Base-by-base conservation (phyloP, 2,888 invertebrate genomes). In the Tetramorium bicarinatum region DNA sequence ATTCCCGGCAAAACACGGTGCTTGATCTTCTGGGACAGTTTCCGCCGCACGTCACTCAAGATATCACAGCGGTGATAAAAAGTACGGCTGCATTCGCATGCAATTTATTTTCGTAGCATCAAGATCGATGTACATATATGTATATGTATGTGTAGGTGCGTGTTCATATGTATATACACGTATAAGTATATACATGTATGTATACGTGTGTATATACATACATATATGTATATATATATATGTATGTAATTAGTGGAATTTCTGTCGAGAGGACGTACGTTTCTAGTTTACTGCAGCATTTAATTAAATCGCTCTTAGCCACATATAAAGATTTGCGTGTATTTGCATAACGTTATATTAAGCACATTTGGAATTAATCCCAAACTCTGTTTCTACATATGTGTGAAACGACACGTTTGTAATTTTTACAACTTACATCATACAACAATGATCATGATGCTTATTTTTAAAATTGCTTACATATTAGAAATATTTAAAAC, bases 11-110 rank as follows among this genome's bases (percentile, higher is more conserved):
- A 83, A 97, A 97, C 94, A 99, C 98, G 8, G 99, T 98, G 2
- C 96, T 98, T 91, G 98, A 99, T 92, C 96, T 99, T 82, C 96
- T 99, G 29, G 97, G 97, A 76, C 98, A 98, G 92, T 98, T 98
- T 95, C 97, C 98, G n/a, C 97, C 97, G 47, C 97, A 98, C 92
- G 98, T 98, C 2, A 98, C 98, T 9, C 97, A 97, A 92, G 98
- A 98, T 94, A 98, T 99, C 88, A 97, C 97, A 88, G 97, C 97
- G 90, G 97, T 98, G 89, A 97, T 99, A 91, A 97, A 97, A 96
- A 97, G 98, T 98, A 95, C 95, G 96, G 96, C 49, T 21, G 59
- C 69, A 59, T 69, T 79, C 13, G 59, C 80, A 75, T 64, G 41
- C 52, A 34, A 56, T 71, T 80, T 80, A 80, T 80, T 80, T 71